Evolutionary conservation across 2,888 invertebrate genomes (phyloP).

Genomic region (Spatulosminthurus flaviceps): DNA sequence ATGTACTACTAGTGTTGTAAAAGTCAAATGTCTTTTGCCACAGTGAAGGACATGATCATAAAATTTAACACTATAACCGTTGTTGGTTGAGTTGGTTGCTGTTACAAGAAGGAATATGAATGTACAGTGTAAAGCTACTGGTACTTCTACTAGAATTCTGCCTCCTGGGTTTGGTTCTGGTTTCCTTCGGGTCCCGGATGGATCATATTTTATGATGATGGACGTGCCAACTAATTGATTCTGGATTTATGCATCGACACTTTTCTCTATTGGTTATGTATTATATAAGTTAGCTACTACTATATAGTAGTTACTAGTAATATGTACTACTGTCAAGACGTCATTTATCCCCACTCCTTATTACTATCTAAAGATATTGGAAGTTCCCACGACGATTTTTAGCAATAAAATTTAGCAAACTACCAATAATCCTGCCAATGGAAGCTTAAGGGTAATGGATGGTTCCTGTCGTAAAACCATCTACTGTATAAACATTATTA

Average conservation of each 20-base stretch:
- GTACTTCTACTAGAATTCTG: conserved; percentile 1
- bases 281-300: too few relatives aligned
- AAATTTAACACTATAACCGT: conserved; percentile 24
- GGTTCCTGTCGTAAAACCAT: conserved; percentile 9
- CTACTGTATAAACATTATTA: neutral
- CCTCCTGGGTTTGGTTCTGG: conserved; percentile 28
- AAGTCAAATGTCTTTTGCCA: conserved; percentile 23
- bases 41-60: conserved; percentile 22
- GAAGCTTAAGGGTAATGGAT: neutral
- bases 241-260: conserved; percentile 15
- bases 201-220: conserved; percentile 28
- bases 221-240: conserved; percentile 27
- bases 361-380: neutral
- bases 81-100: conserved; percentile 19
- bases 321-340: neutral
- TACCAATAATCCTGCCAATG: conserved; percentile 14
- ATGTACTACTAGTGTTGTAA: too few relatives aligned
- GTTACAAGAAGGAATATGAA: too few relatives aligned
- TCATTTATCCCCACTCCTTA: neutral
- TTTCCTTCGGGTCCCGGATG: conserved; percentile 19
- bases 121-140: too few relatives aligned
- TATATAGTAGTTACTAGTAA: neutral
- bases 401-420: conserved; percentile 12
- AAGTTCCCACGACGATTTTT: conserved; percentile 24
- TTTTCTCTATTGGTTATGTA: neutral